Evolutionary conservation across 2,888 invertebrate species (phyloP).

Genomic region (Fragum sueziense): DNA sequence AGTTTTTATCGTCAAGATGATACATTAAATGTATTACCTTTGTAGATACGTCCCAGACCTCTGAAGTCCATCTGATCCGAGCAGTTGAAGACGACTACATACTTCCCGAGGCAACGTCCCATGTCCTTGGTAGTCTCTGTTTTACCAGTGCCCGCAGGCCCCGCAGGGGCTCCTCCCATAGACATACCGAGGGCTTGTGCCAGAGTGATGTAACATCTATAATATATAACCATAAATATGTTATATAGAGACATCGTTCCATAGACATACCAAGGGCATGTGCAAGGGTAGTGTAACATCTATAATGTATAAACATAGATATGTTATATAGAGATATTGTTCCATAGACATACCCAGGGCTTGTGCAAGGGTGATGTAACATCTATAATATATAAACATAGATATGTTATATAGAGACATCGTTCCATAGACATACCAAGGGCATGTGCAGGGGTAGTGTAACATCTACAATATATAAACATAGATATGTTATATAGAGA

Average conservation of each 20-base stretch:
- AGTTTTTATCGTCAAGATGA: too few relatives aligned
- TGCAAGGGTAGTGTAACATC: slow-evolving; percentile 98
- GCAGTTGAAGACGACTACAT: slow-evolving; percentile 83
- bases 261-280: slow-evolving; percentile 98
- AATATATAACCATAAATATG: too few relatives aligned
- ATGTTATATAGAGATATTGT: too few relatives aligned
- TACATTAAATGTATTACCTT: slow-evolving; percentile 75
- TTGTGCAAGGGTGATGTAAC: slow-evolving; percentile 98
- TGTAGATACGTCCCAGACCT: slow-evolving; percentile 82
- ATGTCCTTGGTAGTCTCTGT: slow-evolving; percentile 82
- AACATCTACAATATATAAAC: slow-evolving; percentile 91
- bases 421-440: slow-evolving; percentile 98
- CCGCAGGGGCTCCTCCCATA: slow-evolving; percentile 98
- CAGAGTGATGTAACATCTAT: slow-evolving; percentile 96
- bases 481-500: too few relatives aligned
- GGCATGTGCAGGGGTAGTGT: slow-evolving; percentile 97
- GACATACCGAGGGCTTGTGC: slow-evolving; percentile 98
- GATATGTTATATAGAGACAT: too few relatives aligned
- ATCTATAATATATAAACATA: slow-evolving; percentile 87
- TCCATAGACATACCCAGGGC: slow-evolving; percentile 98
- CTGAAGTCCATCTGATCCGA: slow-evolving; percentile 83
- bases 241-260: too few relatives aligned
- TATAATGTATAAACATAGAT: slow-evolving; percentile 83
- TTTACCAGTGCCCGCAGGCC: slow-evolving; percentile 96
- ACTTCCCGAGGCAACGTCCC: slow-evolving; percentile 83